Base-by-base conservation (phyloP, 2,888 invertebrate species). In the Stenurella melanura region DNA sequence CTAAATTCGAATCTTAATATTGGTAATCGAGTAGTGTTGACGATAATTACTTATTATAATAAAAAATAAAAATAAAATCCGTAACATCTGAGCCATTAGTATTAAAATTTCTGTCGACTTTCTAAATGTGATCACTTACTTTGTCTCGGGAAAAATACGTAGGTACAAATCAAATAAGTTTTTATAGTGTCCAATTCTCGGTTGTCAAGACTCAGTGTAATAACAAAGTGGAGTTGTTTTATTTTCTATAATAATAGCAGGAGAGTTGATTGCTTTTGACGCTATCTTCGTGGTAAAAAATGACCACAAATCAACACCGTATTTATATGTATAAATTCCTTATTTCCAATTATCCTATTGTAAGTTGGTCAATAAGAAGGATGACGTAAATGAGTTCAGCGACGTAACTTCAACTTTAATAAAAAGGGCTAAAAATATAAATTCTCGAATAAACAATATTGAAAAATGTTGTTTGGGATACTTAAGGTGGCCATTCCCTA, bases 281-380 rank as follows among this genome's bases (percentile, higher is more conserved):
- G 77, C 77, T 75, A 75, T 75, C 77, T 64, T 73, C 73, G 26
- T 38, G 61, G 72, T 77, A 78, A 78, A 83, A 80, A 83, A 80
- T 81, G 77, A 80, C 80, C 75, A 78, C 82, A 83, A 83, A 83
- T 82, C 80, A 82, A 79, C 81, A 81, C 80, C 76, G 82, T 78
- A 82, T 83, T 81, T 80, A 81, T 75, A 79, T 80, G 78, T 78
- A 85, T 82, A 80, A 85, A 84, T 86, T 85, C 83, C 81, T 81
- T 80, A 82, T 84, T 84, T 82, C 82, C 85, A 85, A 83, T 85
- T 86, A 85, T 85, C 81, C 78, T 77, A 82, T 84, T 84, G 83
- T 83, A 79, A 76, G 72, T 78, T 80, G 81, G 81, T 84, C 81
- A 85, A 85, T 83, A 84, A 85, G 83, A 85, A 82, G 78, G 80